These are phyloP conservation scores for Xenotilapia flavipinnis DNA, from an alignment of 2,113 vertebrate genomes.

Conservation along the genomic window DNA sequence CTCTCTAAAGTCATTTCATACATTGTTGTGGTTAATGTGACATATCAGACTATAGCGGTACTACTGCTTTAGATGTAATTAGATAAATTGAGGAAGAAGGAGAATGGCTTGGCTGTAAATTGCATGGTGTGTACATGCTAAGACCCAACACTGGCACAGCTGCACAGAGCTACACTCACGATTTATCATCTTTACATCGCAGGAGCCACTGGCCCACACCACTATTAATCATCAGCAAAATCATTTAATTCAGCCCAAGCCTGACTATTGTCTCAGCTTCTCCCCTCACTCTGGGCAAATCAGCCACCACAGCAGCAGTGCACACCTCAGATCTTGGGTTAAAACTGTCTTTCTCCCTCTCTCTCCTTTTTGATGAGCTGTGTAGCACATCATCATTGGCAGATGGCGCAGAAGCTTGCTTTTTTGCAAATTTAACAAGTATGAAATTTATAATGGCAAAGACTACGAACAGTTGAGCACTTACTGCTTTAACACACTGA, in stretches of 20 bases:
- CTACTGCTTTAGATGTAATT: conserved; percentile 57
- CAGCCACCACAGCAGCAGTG: conserved; percentile 55
- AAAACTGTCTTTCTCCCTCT: neutral
- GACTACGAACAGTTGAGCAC: neutral
- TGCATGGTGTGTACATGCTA: conserved; percentile 63
- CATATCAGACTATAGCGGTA: conserved; percentile 47
- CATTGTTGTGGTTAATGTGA: conserved; percentile 32
- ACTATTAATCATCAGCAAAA: conserved; percentile 76
- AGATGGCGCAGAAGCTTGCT: neutral
- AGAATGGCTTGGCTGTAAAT: conserved; percentile 64
- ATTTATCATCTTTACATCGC: conserved; percentile 74
- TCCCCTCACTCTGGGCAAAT: conserved; percentile 54
- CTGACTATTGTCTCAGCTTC: conserved; percentile 68
- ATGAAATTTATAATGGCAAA: neutral
- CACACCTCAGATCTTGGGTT: conserved; percentile 39
- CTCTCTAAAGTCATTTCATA: neutral
- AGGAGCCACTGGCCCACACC: conserved; percentile 65
- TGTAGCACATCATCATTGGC: neutral
- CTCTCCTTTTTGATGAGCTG: neutral
- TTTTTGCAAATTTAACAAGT: neutral
- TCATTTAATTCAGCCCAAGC: conserved; percentile 71
- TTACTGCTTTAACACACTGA: neutral
- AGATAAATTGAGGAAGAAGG: conserved; percentile 66
- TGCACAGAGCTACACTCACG: conserved; percentile 63
- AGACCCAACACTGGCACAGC: conserved; percentile 69